phyloP scores from a whole-genome alignment of 2,888 invertebrate genomes.

The Stenolophus ochropezus region DNA sequence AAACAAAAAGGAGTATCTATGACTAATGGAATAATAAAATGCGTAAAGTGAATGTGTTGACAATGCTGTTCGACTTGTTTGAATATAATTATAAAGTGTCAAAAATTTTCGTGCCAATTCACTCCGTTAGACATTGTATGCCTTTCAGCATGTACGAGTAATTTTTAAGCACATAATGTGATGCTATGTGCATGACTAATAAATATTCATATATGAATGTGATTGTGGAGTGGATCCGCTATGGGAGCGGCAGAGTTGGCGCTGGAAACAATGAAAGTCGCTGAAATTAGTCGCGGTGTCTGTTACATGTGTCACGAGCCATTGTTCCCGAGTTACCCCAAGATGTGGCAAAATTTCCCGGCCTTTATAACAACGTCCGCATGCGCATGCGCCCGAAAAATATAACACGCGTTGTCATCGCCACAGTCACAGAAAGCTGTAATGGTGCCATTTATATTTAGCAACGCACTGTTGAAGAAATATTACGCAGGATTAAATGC shows the following conservation, averaged over 20 bases:
- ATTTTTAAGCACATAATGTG: not conserved
- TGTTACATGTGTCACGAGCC: conserved; percentile 53
- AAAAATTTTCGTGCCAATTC: not conserved
- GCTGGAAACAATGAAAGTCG: conserved; percentile 40
- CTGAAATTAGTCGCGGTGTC: conserved; percentile 57
- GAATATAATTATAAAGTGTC: not conserved
- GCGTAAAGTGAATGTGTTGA: not conserved
- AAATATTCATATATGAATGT: not conserved
- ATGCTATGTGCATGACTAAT: not conserved
- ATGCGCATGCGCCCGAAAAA: conserved; percentile 30
- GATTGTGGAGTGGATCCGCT: conserved; percentile 7
- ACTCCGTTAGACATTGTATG: not conserved
- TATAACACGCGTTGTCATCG: conserved; percentile 49
- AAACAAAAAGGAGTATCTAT: no score
- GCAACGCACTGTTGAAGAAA: conserved; percentile 13
- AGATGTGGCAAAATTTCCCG: conserved; percentile 44
- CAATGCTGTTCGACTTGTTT: not conserved
- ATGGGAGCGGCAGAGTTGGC: conserved; percentile 36
- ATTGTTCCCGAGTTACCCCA: conserved; percentile 56
- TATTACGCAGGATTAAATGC: conserved; percentile 24
- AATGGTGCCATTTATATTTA: conserved; percentile 38
- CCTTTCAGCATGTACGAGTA: not conserved
- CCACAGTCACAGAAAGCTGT: conserved; percentile 25
- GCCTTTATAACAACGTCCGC: conserved; percentile 29
- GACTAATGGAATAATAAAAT: no score